phyloP scores from a whole-genome alignment of 2,797 vertebrate species.

The Poecilia velifera region DNA sequence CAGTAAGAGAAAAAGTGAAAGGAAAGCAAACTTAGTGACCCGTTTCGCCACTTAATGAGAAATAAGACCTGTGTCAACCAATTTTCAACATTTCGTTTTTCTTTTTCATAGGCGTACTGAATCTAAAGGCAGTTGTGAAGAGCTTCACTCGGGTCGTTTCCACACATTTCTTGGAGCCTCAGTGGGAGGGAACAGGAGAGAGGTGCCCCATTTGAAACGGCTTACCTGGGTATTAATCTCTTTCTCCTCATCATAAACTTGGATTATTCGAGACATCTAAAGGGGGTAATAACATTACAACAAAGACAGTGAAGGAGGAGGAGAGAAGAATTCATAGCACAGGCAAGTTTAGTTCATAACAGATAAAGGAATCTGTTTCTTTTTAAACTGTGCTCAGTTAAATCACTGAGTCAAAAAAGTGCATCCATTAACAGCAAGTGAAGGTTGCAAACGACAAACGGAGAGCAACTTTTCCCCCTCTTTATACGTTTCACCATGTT shows the following conservation, averaged over 20 bases:
- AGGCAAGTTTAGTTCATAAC: constrained; percentile 75
- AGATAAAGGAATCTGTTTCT: constrained; percentile 60
- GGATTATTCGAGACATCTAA: constrained; percentile 99
- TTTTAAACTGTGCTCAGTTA: constrained; percentile 47
- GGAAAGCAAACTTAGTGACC: background rate
- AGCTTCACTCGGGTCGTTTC: background rate
- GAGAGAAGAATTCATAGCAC: constrained; percentile 85
- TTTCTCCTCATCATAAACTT: constrained; percentile 99
- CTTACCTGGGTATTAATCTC: constrained; percentile 99
- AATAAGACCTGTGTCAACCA: background rate
- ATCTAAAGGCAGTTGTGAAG: constrained; percentile 5
- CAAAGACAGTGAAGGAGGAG: constrained; percentile 86
- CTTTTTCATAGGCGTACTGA: background rate
- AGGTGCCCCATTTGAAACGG: constrained; percentile 85
- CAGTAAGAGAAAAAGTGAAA: background rate
- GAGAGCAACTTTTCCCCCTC: constrained; percentile 3
- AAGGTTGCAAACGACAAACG: constrained; percentile 7
- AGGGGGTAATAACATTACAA: constrained; percentile 94
- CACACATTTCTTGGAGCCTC: constrained; percentile 74
- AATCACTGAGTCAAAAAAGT: constrained; percentile 15
- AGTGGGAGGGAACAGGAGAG: constrained; percentile 81
- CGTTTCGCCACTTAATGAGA: background rate
- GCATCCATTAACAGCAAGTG: constrained; percentile 50
- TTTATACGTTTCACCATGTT: background rate
- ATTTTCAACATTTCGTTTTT: background rate